Base-by-base conservation (phyloP, 2,797 vertebrate genomes). In the Xenops minutus region DNA sequence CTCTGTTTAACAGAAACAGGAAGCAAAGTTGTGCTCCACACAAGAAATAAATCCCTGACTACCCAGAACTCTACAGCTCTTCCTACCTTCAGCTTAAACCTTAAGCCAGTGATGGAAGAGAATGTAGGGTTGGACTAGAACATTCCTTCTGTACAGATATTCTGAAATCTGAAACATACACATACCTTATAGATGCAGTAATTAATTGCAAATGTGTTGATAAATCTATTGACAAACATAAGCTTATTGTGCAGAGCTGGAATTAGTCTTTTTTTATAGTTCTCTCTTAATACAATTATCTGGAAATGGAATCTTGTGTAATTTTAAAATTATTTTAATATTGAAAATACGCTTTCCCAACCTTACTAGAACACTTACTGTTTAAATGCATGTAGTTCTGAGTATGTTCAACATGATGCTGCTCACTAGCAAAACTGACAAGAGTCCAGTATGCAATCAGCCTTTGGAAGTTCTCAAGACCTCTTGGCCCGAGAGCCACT, bases 401-500 rank as follows among this genome's bases (percentile, higher is more conserved):
- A 68, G 44, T 32, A 8, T 12, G 22, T 66, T 66, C 43, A 26
- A 2, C 8, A 2, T 30, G 26, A n/a, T 56, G 15, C 59, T 82
- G 17, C 37, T 87, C 37, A 34, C 26, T 75, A 39, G 26, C 55
- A 61, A 52, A 55, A 20, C 51, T 37, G 55, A 49, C 8, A 34
- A 14, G 52, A 48, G 41, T 4, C 18, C 22, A n/a, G 30, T 3
- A 14, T n/a, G 49, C 30, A 64, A 0, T 9, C 51, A 68, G 2
- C 26, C 14, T 73, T 15, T 64, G 49, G 29, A 68, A 88, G 52
- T 22, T 39, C 29, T 41, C 29, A 36, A 56, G 81, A 30, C 24
- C 15, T 44, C 36, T 56, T 0, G 0, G 64, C 20, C 20, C 3
- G 8, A 74, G 59, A 8, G 12, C 4, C 20, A 29, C 39, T 37